phyloP scores from a whole-genome alignment of 1,140 invertebrate species.

The Parapsyche elsis region DNA sequence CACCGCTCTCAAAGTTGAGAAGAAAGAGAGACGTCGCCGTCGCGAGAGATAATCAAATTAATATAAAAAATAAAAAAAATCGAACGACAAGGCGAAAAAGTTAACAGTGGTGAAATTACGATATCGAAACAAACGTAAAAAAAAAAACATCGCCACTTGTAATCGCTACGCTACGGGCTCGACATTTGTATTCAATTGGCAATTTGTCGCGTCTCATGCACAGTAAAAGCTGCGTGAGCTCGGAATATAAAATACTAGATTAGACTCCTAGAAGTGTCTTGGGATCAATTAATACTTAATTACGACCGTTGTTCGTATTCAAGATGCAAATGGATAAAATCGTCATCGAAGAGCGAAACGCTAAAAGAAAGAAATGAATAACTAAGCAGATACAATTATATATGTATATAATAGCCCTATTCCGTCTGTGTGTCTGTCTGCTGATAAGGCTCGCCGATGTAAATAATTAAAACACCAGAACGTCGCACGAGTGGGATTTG shows the following conservation, averaged over 20 bases:
- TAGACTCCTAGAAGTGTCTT: conserved; percentile 14
- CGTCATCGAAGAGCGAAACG: background rate
- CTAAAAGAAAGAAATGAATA: too few relatives aligned
- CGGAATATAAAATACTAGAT: conserved; percentile 11
- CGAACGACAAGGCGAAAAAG: background rate
- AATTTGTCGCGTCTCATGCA: conserved; percentile 9
- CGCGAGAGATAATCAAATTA: too few relatives aligned
- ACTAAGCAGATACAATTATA: too few relatives aligned
- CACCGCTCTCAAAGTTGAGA: too few relatives aligned
- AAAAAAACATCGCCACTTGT: conserved; percentile 3
- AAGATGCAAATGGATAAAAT: background rate
- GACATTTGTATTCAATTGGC: conserved; percentile 11
- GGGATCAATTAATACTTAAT: conserved; percentile 26
- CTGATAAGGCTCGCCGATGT: too few relatives aligned
- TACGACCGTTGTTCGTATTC: conserved; percentile 1
- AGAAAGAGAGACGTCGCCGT: too few relatives aligned
- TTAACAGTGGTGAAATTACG: background rate
- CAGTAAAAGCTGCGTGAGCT: conserved; percentile 8
- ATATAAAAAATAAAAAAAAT: background rate
- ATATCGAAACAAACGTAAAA: background rate
- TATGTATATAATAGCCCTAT: too few relatives aligned
- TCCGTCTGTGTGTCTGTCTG: too few relatives aligned
- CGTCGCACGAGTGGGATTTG: too few relatives aligned
- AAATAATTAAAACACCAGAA: too few relatives aligned
- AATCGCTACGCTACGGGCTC: background rate